phyloP scores from a whole-genome alignment of 2,113 vertebrate genomes.

The Neogale vison region DNA sequence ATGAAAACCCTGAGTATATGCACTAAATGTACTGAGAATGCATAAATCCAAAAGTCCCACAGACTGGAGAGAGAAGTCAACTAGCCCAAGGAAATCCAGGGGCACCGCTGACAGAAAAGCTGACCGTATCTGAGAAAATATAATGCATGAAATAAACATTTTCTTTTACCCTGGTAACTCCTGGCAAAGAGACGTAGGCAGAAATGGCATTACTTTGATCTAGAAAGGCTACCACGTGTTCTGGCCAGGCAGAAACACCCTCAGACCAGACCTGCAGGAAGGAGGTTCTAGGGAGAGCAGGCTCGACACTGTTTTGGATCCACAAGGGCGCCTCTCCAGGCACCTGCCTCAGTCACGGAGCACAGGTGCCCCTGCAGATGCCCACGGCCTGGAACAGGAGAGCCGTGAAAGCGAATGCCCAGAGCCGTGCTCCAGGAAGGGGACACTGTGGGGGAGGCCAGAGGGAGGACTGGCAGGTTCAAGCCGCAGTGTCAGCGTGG shows the following conservation, averaged over 20 bases:
- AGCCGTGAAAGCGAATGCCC: not conserved
- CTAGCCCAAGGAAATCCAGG: not conserved
- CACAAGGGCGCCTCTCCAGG: not conserved
- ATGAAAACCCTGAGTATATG: not conserved
- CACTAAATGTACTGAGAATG: not conserved
- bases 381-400: not conserved
- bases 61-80: not conserved
- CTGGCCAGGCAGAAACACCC: conserved; percentile 58
- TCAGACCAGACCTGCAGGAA: conserved; percentile 68
- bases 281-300: conserved; percentile 63
- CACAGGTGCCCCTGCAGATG: not conserved
- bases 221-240: conserved; percentile 57
- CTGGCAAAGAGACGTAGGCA: not conserved
- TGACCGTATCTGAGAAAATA: not conserved
- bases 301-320: conserved; percentile 62
- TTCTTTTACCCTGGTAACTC: not conserved
- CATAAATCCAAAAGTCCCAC: not conserved
- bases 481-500: not conserved
- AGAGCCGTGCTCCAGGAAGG: not conserved
- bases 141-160: not conserved
- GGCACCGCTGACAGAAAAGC: not conserved
- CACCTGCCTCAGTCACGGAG: not conserved
- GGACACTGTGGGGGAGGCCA: too few species aligned
- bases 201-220: conserved; percentile 23
- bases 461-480: not conserved